Percentiles rank a stretch among this genome's conserved stretches.
Conservation (phyloP, 1,140 invertebrate genomes). For the Drosophila pallidifrons region DNA sequence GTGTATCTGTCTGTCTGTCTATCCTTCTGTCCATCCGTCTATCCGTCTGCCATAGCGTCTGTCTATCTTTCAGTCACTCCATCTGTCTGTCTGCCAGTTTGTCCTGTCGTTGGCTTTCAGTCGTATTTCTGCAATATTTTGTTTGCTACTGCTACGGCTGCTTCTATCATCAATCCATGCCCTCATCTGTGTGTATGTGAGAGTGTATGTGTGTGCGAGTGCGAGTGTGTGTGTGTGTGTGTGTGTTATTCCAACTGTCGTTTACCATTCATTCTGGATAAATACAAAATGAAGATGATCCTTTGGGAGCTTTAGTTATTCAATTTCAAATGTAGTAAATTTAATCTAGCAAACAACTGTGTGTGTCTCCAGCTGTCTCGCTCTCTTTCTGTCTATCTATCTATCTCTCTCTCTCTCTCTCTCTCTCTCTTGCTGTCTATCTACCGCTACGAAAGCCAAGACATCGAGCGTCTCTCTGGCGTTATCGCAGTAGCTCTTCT, state of each 20-base stretch:
- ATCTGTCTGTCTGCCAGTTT: slow-evolving; percentile 30
- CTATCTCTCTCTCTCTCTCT: neutral
- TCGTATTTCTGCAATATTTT: slow-evolving; percentile 76
- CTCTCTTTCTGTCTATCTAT: neutral
- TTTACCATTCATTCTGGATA: slow-evolving; percentile 82
- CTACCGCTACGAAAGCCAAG: slow-evolving; percentile 15
- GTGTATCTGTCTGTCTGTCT: slow-evolving; percentile 45
- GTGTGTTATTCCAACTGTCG: slow-evolving; percentile 74
- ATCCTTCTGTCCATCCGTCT: slow-evolving; percentile 23
- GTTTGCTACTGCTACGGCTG: slow-evolving; percentile 58
- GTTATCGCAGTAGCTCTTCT: slow-evolving; percentile 1
- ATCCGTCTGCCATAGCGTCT: slow-evolving; percentile 13
- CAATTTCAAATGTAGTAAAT: slow-evolving; percentile 83
- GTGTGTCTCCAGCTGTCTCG: slow-evolving; percentile 21
- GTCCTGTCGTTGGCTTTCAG: slow-evolving; percentile 51
- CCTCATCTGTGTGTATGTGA: slow-evolving; percentile 13
- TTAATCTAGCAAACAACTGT: slow-evolving; percentile 76
- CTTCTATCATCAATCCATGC: slow-evolving; percentile 62
- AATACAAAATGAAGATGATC: slow-evolving; percentile 83
- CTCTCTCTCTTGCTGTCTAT: neutral
- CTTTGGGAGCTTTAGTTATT: slow-evolving; percentile 82
- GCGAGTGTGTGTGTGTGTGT: slow-evolving; percentile 14
- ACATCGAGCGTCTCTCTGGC: slow-evolving; percentile 12
- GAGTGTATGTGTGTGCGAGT: slow-evolving; percentile 16
- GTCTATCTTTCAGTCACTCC: slow-evolving; percentile 11